phyloP scores from a whole-genome alignment of 92 coral and sea anemone species.

The Nematostella vectensis region DNA sequence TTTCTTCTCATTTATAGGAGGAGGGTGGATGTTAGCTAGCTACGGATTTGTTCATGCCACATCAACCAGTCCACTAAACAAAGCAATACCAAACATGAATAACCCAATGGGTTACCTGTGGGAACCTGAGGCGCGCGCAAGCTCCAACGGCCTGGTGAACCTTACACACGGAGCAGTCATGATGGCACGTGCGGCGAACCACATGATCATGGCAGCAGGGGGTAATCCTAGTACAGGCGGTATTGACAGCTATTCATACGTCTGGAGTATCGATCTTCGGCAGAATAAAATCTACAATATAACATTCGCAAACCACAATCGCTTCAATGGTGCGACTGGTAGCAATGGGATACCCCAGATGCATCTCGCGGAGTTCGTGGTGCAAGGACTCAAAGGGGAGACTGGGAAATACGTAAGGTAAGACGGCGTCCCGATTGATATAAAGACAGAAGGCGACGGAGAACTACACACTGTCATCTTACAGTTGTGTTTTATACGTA shows the following conservation, averaged over 20 bases:
- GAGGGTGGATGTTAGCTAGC: slow-evolving; percentile 95
- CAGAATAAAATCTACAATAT: slow-evolving; percentile 51
- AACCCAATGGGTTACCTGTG: slow-evolving; percentile 87
- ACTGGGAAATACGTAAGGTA: slow-evolving; percentile 52
- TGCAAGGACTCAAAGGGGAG: slow-evolving; percentile 88
- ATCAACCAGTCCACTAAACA: slow-evolving; percentile 13
- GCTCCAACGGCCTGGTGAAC: slow-evolving; percentile 58
- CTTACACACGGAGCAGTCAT: slow-evolving; percentile 73
- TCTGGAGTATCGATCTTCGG: slow-evolving; percentile 55
- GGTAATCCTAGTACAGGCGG: slow-evolving; percentile 79
- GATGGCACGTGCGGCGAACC: slow-evolving; percentile 64
- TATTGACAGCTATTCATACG: slow-evolving; percentile 55
- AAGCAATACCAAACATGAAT: slow-evolving; percentile 90
- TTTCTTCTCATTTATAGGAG: no score
- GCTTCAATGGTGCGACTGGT: slow-evolving; percentile 57
- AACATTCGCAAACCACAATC: slow-evolving; percentile 85
- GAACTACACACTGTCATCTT: no score
- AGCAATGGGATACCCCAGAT: slow-evolving; percentile 61
- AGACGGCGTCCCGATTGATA: no score
- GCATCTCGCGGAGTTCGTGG: slow-evolving; percentile 74
- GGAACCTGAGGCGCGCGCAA: slow-evolving; percentile 56
- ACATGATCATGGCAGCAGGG: slow-evolving; percentile 97
- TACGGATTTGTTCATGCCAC: slow-evolving; percentile 55
- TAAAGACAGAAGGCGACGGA: no score
- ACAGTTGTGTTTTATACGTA: no score